A percentile compares a stretch with the other conserved stretches of the same genome.
Evolutionary conservation across 2,888 invertebrate genomes (phyloP).

Genomic region (Dastarcus helophoroides): DNA sequence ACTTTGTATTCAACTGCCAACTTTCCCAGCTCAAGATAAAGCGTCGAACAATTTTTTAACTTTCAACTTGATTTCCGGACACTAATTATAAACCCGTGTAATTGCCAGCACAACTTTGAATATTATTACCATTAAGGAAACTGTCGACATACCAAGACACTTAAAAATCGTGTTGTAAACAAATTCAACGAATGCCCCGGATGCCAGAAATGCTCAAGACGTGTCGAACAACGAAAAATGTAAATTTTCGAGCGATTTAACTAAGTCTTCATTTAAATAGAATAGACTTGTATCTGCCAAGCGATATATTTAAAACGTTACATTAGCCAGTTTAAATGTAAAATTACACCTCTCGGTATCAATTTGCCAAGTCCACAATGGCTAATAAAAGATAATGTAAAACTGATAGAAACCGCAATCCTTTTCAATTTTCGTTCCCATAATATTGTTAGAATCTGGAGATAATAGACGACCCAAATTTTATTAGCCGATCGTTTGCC

Average conservation of each 20-base stretch:
- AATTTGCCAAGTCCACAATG: no score
- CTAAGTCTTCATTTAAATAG: slow-evolving; percentile 1
- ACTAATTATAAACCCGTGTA: no score
- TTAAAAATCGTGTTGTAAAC: slow-evolving; percentile 1
- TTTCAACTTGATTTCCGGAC: no score
- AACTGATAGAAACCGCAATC: neutral
- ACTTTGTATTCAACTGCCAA: no score
- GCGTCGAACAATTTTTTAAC: no score
- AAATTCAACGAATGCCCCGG: neutral
- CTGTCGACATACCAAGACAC: neutral
- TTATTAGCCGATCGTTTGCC: slow-evolving; percentile 9
- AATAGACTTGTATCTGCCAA: neutral
- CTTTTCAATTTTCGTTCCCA: neutral
- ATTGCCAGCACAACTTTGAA: no score
- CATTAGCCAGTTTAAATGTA: neutral
- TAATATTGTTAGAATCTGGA: neutral
- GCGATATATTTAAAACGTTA: neutral
- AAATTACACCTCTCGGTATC: slow-evolving; percentile 1
- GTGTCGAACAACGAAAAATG: slow-evolving; percentile 1
- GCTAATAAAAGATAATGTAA: no score
- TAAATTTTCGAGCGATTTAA: slow-evolving; percentile 1
- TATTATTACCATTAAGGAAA: slow-evolving; percentile 1
- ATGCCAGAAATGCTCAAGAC: neutral
- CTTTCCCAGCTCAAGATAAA: no score
- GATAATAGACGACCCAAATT: slow-evolving; percentile 11